Evolutionary conservation across 2,888 invertebrate genomes (phyloP).

Genomic region (Eudemis profundana): DNA sequence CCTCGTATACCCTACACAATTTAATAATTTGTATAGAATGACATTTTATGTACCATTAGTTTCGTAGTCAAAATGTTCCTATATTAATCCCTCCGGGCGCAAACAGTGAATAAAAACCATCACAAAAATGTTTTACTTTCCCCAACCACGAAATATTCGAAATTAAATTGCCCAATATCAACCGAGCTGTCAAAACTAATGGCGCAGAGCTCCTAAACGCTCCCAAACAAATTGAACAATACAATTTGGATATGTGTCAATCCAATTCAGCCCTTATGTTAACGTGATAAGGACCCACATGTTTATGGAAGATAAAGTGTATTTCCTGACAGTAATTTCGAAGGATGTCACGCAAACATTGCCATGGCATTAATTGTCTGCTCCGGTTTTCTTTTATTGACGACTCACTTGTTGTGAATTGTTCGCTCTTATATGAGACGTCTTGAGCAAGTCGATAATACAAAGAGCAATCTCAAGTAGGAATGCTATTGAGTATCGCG

Average conservation of each 20-base stretch:
- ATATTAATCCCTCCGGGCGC: too few relatives aligned
- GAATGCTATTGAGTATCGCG: background rate
- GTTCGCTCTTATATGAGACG: slow-evolving; percentile 2
- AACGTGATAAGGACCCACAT: slow-evolving; percentile 9
- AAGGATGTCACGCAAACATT: slow-evolving; percentile 20
- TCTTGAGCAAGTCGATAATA: slow-evolving; percentile 7
- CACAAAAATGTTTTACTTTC: slow-evolving; percentile 5
- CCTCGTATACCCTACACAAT: too few relatives aligned
- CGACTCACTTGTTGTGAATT: background rate
- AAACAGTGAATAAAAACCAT: slow-evolving; percentile 23
- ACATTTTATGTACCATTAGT: too few relatives aligned
- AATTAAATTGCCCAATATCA: slow-evolving; percentile 36
- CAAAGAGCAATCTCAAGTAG: background rate
- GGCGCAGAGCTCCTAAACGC: slow-evolving; percentile 24
- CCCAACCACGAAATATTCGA: slow-evolving; percentile 28
- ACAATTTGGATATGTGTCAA: slow-evolving; percentile 25
- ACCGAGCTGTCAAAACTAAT: slow-evolving; percentile 36
- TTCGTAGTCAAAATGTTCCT: too few relatives aligned
- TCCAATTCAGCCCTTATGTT: slow-evolving; percentile 22
- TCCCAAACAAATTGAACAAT: slow-evolving; percentile 29
- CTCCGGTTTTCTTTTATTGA: slow-evolving; percentile 6
- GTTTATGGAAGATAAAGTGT: background rate
- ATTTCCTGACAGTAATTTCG: slow-evolving; percentile 23
- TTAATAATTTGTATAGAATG: too few relatives aligned
- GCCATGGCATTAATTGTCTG: slow-evolving; percentile 18